phyloP scores from a whole-genome alignment of 2,888 invertebrate genomes.

The Agrenia bidenticulata region DNA sequence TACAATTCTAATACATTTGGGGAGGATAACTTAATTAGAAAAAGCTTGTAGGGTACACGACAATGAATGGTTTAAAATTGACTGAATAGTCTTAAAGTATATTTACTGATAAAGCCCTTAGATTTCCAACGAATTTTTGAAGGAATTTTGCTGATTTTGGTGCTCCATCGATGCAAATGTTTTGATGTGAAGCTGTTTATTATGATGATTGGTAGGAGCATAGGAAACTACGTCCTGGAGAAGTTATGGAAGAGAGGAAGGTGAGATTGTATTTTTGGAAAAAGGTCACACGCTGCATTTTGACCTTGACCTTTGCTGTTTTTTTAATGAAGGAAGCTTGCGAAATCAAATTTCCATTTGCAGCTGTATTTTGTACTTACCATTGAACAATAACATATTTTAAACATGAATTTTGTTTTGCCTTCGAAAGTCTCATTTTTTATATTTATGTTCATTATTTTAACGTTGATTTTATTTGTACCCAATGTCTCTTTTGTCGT shows the following conservation, averaged over 20 bases:
- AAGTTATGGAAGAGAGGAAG: slow-evolving; percentile 91
- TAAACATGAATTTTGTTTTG: slow-evolving; percentile 7
- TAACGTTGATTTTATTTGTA: not conserved
- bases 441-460: not conserved
- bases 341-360: not conserved
- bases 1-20: too few relatives aligned
- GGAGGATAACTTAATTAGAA: too few relatives aligned
- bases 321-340: slow-evolving; percentile 6
- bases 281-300: slow-evolving; percentile 7
- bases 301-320: slow-evolving; percentile 18
- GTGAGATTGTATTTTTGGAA: slow-evolving; percentile 62
- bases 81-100: too few relatives aligned
- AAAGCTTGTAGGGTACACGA: too few relatives aligned
- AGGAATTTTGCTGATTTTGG: slow-evolving; percentile 7
- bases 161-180: slow-evolving; percentile 3
- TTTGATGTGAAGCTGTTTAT: slow-evolving; percentile 5
- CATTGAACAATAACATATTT: not conserved
- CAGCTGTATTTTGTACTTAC: slow-evolving; percentile 5
- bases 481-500: slow-evolving; percentile 1
- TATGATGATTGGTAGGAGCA: slow-evolving; percentile 64
- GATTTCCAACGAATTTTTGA: slow-evolving; percentile 19
- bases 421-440: not conserved
- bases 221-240: slow-evolving; percentile 91
- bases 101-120: too few relatives aligned
- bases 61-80: too few relatives aligned